These are phyloP conservation scores for Iphiclides podalirius DNA, from an alignment of 2,888 invertebrate species.

Conservation along the genomic window DNA sequence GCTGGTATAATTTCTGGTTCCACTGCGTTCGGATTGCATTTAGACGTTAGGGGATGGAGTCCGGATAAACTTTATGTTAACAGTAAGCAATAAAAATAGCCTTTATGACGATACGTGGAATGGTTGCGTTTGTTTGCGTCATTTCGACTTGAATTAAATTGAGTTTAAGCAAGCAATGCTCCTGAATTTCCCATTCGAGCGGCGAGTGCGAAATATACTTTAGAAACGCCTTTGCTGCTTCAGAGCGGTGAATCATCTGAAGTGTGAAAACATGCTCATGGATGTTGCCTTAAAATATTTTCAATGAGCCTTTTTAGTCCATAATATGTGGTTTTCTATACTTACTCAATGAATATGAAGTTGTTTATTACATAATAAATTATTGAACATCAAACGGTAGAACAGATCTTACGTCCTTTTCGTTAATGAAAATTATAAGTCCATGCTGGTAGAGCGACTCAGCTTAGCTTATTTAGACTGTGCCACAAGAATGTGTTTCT, in stretches of 20 bases:
- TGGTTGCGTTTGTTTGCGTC: slow-evolving; percentile 64
- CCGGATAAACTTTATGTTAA: slow-evolving; percentile 74
- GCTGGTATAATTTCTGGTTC: slow-evolving; percentile 68
- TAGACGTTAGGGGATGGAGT: slow-evolving; percentile 68
- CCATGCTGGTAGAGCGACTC: too few species aligned
- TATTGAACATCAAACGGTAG: too few species aligned
- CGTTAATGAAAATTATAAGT: too few species aligned
- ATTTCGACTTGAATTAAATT: slow-evolving; percentile 45
- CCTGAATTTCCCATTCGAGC: slow-evolving; percentile 19
- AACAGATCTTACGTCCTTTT: too few species aligned
- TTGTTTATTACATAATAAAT: too few species aligned
- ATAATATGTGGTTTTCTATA: too few species aligned
- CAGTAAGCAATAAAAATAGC: slow-evolving; percentile 75
- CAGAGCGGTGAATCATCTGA: slow-evolving; percentile 8
- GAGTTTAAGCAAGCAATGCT: slow-evolving; percentile 21
- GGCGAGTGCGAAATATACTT: slow-evolving; percentile 17
- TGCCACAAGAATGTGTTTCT: too few species aligned
- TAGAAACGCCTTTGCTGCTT: slow-evolving; percentile 15
- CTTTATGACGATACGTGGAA: slow-evolving; percentile 77
- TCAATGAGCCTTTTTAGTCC: too few species aligned
- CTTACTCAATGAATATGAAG: too few species aligned
- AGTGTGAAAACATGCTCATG: slow-evolving; percentile 14
- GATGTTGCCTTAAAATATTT: slow-evolving; percentile 3
- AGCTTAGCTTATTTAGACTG: too few species aligned
- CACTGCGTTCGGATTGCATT: slow-evolving; percentile 75